These are phyloP conservation scores for Polypedilum vanderplanki DNA, from an alignment of 1,140 invertebrate species.

Conservation along the genomic window DNA sequence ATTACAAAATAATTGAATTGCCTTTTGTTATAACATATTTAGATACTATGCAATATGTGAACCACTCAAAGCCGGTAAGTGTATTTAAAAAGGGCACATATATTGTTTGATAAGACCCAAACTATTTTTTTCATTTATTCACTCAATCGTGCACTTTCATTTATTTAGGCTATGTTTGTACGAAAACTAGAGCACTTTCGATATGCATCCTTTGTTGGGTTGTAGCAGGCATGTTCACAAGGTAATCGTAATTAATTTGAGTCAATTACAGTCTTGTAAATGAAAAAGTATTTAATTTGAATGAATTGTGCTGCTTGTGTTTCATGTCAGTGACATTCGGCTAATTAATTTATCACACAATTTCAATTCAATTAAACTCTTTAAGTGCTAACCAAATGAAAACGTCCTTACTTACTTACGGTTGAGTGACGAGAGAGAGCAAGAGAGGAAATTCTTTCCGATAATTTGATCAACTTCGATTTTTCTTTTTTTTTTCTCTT, in stretches of 20 bases:
- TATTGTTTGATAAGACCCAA: not conserved
- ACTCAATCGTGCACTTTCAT: too few relatives aligned
- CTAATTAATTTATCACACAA: too few relatives aligned
- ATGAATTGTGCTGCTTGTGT: not conserved
- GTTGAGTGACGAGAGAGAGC: not conserved
- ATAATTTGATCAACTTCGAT: conserved; percentile 6
- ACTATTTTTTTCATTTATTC: not conserved
- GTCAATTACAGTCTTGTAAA: conserved; percentile 7
- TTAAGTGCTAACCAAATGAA: not conserved
- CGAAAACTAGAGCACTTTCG: conserved; percentile 72
- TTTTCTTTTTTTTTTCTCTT: not conserved
- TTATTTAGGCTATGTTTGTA: conserved; percentile 67
- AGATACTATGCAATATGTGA: conserved; percentile 88
- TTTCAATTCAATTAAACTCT: not conserved
- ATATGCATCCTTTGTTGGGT: conserved; percentile 81
- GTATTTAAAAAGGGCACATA: not conserved
- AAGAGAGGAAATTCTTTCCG: not conserved
- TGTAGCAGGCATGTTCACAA: conserved; percentile 74
- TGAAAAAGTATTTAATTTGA: conserved; percentile 21
- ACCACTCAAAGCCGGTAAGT: conserved; percentile 65
- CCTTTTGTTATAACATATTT: not conserved
- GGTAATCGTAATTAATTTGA: conserved; percentile 49
- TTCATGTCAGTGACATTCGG: too few relatives aligned
- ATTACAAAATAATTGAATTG: conserved; percentile 7
- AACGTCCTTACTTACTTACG: not conserved